A percentile compares a stretch with the other conserved stretches of the same genome.
These are phyloP conservation scores for Clavelina lepadiformis DNA, from an alignment of 23 tunicate genomes.

Conservation along the genomic window DNA sequence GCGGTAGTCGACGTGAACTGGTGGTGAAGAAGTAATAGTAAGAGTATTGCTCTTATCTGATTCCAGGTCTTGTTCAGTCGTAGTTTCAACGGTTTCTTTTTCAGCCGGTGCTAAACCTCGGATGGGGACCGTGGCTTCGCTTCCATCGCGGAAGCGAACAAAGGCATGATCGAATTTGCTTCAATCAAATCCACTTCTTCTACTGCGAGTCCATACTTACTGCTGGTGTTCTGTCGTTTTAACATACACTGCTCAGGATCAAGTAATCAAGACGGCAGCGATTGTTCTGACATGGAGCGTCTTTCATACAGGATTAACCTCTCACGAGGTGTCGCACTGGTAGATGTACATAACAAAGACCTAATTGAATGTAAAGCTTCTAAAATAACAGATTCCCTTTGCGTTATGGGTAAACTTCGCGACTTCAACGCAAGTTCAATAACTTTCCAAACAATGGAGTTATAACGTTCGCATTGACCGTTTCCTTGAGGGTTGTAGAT, in stretches of 20 bases:
- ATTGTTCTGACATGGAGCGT: background rate
- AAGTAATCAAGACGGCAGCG: constrained; percentile 22
- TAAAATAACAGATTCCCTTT: constrained; percentile 7
- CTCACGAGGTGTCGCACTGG: constrained; percentile 21
- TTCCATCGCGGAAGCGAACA: constrained; percentile 6
- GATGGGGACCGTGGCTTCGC: constrained; percentile 10
- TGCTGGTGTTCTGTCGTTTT: constrained; percentile 3
- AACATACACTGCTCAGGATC: constrained; percentile 8
- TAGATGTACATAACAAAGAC: constrained; percentile 14
- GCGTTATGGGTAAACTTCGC: background rate
- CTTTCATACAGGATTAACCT: background rate
- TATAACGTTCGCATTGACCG: constrained; percentile 21
- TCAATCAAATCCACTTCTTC: constrained; percentile 22
- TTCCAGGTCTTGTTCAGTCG: too few species aligned
- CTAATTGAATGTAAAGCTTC: constrained; percentile 13
- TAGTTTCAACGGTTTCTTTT: too few species aligned
- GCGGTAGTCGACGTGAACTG: too few species aligned
- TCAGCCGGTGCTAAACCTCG: constrained; percentile 18
- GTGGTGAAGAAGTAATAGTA: too few species aligned
- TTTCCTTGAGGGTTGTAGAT: constrained; percentile 29
- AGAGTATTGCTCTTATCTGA: too few species aligned
- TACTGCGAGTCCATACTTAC: constrained; percentile 2
- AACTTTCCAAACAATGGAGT: constrained; percentile 8
- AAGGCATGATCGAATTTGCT: constrained; percentile 6
- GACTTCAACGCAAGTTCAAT: constrained; percentile 7